Evolutionary conservation across 2,888 invertebrate species (phyloP).

Genomic region (Apamea epomidion): DNA sequence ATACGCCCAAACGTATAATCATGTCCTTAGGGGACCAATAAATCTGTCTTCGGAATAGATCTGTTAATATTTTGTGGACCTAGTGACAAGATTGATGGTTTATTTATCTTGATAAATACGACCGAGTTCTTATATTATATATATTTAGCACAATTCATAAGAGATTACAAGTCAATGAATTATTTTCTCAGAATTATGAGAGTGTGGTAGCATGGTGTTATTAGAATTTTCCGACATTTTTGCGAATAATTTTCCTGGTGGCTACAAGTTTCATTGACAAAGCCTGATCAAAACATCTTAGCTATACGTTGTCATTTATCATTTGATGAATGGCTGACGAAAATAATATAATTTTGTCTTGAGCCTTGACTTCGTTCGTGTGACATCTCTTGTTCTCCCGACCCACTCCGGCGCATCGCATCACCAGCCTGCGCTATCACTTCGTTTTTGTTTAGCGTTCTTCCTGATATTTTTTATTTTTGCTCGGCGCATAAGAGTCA

Average conservation of each 20-base stretch:
- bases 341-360: not conserved
- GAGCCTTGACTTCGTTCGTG: not conserved
- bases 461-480: not conserved
- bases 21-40: constrained; percentile 55
- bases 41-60: constrained; percentile 53
- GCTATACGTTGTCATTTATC: no score
- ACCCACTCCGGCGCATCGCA: no score
- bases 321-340: not conserved
- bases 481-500: not conserved
- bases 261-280: not conserved
- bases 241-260: no score
- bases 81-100: constrained; percentile 46
- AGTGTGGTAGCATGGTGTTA: not conserved
- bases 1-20: constrained; percentile 53
- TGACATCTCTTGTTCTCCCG: not conserved
- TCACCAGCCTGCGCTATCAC: not conserved
- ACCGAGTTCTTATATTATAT: constrained; percentile 14
- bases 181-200: not conserved
- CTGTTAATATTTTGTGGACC: constrained; percentile 56
- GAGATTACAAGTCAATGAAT: constrained; percentile 5
- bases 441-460: not conserved
- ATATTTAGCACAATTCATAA: constrained; percentile 14
- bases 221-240: not conserved
- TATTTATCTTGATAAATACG: constrained; percentile 49
- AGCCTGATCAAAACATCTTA: not conserved